phyloP scores from a whole-genome alignment of 2,113 vertebrate species.

The Menura novaehollandiae region DNA sequence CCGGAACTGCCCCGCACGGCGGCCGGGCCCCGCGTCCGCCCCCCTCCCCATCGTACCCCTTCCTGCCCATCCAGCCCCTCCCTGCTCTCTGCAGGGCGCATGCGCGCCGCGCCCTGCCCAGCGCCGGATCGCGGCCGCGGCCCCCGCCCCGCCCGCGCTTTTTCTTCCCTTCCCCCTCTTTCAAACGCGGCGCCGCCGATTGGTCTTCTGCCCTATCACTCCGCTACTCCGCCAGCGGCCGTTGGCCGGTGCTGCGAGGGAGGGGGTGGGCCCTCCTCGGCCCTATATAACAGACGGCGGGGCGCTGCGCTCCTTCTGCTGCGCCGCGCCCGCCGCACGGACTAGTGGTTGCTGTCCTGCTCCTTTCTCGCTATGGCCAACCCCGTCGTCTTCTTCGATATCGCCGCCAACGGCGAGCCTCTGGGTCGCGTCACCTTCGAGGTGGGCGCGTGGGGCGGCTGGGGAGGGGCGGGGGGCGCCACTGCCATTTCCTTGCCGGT shows the following conservation, averaged over 20 bases:
- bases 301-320: background rate
- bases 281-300: background rate
- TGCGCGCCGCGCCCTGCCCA: background rate
- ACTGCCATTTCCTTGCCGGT: background rate
- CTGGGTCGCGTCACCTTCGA: constrained; percentile 77
- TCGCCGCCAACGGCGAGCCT: constrained; percentile 25
- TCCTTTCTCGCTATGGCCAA: constrained; percentile 60
- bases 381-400: constrained; percentile 77
- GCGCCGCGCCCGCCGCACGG: background rate
- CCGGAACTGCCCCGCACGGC: too few relatives aligned
- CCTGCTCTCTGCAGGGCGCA: background rate
- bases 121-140: background rate
- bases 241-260: background rate
- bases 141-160: background rate
- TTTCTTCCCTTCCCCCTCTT: background rate
- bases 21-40: background rate
- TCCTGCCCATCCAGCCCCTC: background rate
- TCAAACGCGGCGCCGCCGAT: background rate
- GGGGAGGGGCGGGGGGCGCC: too few relatives aligned
- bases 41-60: too few relatives aligned
- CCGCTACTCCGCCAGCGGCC: background rate
- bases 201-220: background rate
- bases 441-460: constrained; percentile 55
- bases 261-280: background rate
- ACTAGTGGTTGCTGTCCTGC: fast-evolving